Base-by-base conservation (phyloP, 2,797 vertebrate species). In the Bovichtus variegatus region DNA sequence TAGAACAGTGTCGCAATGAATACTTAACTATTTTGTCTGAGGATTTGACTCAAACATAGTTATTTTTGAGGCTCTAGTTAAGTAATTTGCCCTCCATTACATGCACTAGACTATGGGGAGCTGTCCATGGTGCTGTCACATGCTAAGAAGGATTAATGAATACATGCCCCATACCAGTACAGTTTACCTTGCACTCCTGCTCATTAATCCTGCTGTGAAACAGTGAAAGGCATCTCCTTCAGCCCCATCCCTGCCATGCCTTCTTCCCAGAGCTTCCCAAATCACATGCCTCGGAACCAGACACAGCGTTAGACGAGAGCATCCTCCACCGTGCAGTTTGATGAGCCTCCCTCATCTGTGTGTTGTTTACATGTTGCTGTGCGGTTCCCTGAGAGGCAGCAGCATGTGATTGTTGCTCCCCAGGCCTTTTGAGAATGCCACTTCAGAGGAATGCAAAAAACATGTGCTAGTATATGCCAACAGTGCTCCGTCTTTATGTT, bases 331-430 rank as follows among this genome's bases (percentile, higher is more conserved):
- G 10, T 67, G 38, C 55, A 46, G 34, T 71, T 38, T 41, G 58
- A 81, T 47, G 71, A 76, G 57, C 72, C 67, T 46, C 46, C 58
- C 65, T 73, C 67, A 9, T 73, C 47, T 55, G 44, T 63, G 60
- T 83, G 84, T 80, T 89, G 84, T 90, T 89, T 84, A 89, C 83
- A 77, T 87, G 83, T 76, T 46, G 19, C 60, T 70, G 68, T 49
- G 69, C 29, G 71, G 59, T 80, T 82, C 66, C 64, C 34, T 3
- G 27, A 68, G 73, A 83, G 75, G 70, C 67, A 46, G 71, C 55
- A 23, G 62, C 68, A 64, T 80, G 78, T 64, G 74, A 84, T 75
- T 61, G 27, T 76, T 67, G 68, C 66, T n/a, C 68, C 76, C 59
- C 27, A 1, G 71, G 78, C 72, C 38, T 65, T 75, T 71, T 40